Evolutionary conservation across 2,797 vertebrate genomes (phyloP), one percentile per base, ranked within the genome.

Genomic region (Gymnodraco acuticeps): DNA sequence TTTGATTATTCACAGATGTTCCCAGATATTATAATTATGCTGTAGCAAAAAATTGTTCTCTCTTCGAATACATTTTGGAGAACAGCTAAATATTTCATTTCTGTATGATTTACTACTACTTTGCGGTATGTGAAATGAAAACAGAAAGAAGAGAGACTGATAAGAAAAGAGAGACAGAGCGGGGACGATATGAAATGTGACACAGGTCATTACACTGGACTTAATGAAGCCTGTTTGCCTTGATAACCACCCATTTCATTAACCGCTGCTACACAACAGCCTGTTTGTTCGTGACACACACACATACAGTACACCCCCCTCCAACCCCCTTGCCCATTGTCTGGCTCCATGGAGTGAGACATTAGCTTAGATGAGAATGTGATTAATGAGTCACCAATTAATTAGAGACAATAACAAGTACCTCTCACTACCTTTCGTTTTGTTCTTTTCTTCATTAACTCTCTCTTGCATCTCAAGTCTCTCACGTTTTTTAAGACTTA

Each of bases 221-320:
- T 85, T 89, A 91, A 90, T 90, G 88, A 88, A 88, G 79, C 88
- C 83, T 82, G 84, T 84, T 88, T 79, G 80, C 73, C 69, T 89
- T 88, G 83, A 88, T 91, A 88, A 83, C 75, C 82, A 89, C 80
- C 83, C 83, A 87, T 88, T 89, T 81, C 85, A 91, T 91, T 89
- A 84, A 71, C 66, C 43, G 68, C 78, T 72, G 64, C 72, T 72
- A 58, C 73, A 77, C 73, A 85, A 86, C 78, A 80, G 62, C 55
- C 61, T 71, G 76, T 86, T 81, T 78, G 48, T 66, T 75, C 3
- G 0, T 73, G 54, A 70, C 78, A 82, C 45, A 13, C 55, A 42
- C 60, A 62, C 69, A 73, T 10, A 64, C 70, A 48, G 20, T 13
- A 11, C n/a, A n/a, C n/a, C n/a, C n/a, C n/a, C 27, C 59, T 50